Conservation (phyloP, 2,797 vertebrate genomes). For the Coracias cyanogaster region DNA sequence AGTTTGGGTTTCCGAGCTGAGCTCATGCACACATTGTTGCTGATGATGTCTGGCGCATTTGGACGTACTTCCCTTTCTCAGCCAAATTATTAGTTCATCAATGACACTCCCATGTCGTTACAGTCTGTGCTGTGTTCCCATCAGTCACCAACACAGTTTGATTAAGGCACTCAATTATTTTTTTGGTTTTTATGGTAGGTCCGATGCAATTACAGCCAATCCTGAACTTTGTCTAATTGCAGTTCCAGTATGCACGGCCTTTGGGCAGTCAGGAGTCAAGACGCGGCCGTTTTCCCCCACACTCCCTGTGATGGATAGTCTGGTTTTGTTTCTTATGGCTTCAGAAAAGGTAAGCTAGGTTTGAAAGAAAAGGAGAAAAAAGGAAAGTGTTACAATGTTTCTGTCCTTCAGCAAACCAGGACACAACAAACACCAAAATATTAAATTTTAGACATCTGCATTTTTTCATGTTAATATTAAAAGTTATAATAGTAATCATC, state of each 20-base stretch:
- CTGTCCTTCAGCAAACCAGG: neutral
- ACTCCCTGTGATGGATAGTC: slow-evolving; percentile 97
- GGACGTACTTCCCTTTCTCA: slow-evolving; percentile 75
- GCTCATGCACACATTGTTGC: slow-evolving; percentile 85
- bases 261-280: slow-evolving; percentile 96
- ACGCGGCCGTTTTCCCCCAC: slow-evolving; percentile 95
- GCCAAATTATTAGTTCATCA: slow-evolving; percentile 71
- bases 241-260: slow-evolving; percentile 92
- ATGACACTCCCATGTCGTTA: slow-evolving; percentile 76
- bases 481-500: neutral
- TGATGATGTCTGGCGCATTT: slow-evolving; percentile 76
- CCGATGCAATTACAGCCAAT: slow-evolving; percentile 97
- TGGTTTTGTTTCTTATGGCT: slow-evolving; percentile 99
- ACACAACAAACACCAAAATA: slow-evolving; percentile 81
- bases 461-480: slow-evolving; percentile 79
- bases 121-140: slow-evolving; percentile 87
- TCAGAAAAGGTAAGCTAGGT: slow-evolving; percentile 95
- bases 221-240: slow-evolving; percentile 94
- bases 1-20: slow-evolving; percentile 90
- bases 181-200: slow-evolving; percentile 99
- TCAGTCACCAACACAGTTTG: slow-evolving; percentile 83
- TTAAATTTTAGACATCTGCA: slow-evolving; percentile 94
- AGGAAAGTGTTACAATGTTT: slow-evolving; percentile 70
- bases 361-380: slow-evolving; percentile 19
- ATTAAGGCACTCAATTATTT: slow-evolving; percentile 98